Conservation (phyloP, 1,140 invertebrate genomes). For the Cotesia vestalis region DNA sequence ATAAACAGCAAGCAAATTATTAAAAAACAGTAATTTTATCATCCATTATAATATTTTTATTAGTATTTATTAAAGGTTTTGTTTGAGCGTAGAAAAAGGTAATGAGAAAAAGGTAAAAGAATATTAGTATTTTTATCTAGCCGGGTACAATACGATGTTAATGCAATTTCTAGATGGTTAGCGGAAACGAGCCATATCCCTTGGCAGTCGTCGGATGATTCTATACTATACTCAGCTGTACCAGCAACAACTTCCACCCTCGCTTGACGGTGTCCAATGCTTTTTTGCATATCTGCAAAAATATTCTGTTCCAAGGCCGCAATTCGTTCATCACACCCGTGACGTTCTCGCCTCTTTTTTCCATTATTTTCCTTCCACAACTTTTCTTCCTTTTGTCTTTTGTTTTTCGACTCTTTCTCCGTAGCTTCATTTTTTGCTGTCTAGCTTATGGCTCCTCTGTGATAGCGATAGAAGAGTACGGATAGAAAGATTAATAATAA, state of each 20-base stretch:
- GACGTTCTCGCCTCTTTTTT: slow-evolving; percentile 11
- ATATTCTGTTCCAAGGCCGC: slow-evolving; percentile 21
- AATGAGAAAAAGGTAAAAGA: slow-evolving; percentile 3
- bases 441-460: no score
- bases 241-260: slow-evolving; percentile 3
- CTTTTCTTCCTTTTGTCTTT: slow-evolving; percentile 10
- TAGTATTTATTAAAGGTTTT: background rate
- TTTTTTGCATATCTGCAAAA: slow-evolving; percentile 30
- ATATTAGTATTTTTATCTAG: slow-evolving; percentile 20
- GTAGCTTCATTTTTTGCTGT: background rate
- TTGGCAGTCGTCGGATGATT: slow-evolving; percentile 23
- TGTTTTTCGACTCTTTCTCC: background rate
- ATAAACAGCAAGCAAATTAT: no score
- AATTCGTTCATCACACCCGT: slow-evolving; percentile 23
- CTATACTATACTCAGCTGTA: background rate
- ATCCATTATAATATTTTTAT: background rate
- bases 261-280: background rate
- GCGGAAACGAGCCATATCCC: slow-evolving; percentile 32
- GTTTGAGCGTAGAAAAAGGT: background rate
- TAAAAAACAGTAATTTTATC: background rate
- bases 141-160: slow-evolving; percentile 19
- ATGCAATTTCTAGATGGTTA: slow-evolving; percentile 31
- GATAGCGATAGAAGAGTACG: no score
- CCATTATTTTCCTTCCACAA: no score
- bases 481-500: no score